These are phyloP conservation scores for Drosophila chauvacae DNA, from an alignment of 1,140 invertebrate genomes.

Conservation along the genomic window DNA sequence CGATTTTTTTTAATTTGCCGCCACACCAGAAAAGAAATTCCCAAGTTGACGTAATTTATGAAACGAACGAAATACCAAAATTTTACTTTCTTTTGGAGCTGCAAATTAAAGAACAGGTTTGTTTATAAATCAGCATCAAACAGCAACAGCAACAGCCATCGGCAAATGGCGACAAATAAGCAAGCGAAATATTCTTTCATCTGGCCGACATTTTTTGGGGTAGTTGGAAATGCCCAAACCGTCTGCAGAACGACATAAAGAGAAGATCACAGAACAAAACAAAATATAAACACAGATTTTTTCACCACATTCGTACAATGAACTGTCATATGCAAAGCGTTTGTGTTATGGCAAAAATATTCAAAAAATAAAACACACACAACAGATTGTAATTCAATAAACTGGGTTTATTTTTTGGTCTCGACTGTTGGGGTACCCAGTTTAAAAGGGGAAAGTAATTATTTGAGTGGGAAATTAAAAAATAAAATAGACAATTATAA, in stretches of 20 bases:
- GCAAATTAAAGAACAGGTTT: conserved; percentile 67
- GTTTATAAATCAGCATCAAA: conserved; percentile 61
- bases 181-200: conserved; percentile 57
- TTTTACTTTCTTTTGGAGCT: conserved; percentile 69
- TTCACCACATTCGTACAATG: conserved; percentile 36
- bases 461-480: background rate
- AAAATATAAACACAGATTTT: conserved; percentile 33
- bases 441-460: background rate
- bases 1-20: conserved; percentile 38
- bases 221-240: conserved; percentile 39
- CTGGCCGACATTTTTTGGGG: conserved; percentile 31
- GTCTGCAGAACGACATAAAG: conserved; percentile 15
- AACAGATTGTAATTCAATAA: background rate
- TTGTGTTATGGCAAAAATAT: conserved; percentile 34
- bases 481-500: background rate
- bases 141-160: conserved; percentile 2
- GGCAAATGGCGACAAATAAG: conserved; percentile 62
- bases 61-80: conserved; percentile 40
- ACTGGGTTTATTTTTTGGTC: background rate
- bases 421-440: background rate
- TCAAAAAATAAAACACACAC: conserved; percentile 8
- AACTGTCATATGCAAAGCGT: conserved; percentile 42
- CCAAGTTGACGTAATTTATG: conserved; percentile 54
- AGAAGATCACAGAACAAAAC: conserved; percentile 24
- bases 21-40: conserved; percentile 31